A percentile compares a stretch with the other conserved stretches of the same genome.
Evolutionary conservation across 2,113 vertebrate species (phyloP).

Genomic region (Trogon surrucura): DNA sequence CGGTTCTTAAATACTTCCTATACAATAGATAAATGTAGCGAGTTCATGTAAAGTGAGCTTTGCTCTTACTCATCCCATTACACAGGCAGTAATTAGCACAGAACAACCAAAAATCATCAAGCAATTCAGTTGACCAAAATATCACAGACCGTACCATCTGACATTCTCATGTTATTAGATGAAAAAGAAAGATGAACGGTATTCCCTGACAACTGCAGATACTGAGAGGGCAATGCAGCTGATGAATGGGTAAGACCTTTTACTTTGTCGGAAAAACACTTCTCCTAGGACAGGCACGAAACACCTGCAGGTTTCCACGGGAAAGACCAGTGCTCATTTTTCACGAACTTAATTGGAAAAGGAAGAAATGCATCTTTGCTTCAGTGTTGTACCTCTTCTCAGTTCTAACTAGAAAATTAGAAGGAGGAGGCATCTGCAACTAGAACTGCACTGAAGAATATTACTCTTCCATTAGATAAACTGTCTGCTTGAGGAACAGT

Average conservation of each 20-base stretch:
- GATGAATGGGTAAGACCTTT: not conserved
- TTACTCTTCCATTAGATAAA: not conserved
- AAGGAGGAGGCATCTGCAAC: not conserved
- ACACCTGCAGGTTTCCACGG: not conserved
- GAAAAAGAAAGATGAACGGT: not conserved
- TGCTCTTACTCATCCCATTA: not conserved
- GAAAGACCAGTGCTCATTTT: not conserved
- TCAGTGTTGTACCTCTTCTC: not conserved
- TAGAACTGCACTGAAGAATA: not conserved
- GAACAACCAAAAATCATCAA: not conserved
- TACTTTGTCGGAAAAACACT: not conserved
- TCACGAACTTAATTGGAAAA: not conserved
- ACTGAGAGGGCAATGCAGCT: not conserved
- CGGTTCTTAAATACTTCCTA: not conserved
- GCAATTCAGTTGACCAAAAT: not conserved
- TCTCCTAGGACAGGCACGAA: not conserved
- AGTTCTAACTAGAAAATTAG: not conserved
- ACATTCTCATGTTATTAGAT: not conserved
- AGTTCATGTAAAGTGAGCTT: not conserved
- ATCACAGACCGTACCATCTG: not conserved
- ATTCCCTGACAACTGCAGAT: not conserved
- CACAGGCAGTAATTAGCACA: not conserved
- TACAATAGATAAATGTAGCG: not conserved
- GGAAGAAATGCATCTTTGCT: not conserved
- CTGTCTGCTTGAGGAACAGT: not conserved